phyloP scores from a whole-genome alignment of 2,797 vertebrate genomes.

The Loris lydekkerianus region DNA sequence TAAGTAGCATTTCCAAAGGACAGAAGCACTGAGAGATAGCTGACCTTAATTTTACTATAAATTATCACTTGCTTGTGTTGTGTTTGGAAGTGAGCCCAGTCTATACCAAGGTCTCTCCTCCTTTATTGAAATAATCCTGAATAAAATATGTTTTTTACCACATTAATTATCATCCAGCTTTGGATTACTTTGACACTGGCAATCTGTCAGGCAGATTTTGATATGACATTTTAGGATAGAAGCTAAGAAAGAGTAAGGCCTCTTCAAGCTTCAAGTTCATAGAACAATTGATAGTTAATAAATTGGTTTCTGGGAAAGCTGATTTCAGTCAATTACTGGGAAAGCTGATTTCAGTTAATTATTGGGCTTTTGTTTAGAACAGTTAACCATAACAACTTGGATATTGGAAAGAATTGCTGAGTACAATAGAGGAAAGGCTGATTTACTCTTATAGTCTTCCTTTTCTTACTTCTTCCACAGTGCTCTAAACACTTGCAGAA shows the following conservation, averaged over 20 bases:
- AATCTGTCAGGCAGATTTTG: not conserved
- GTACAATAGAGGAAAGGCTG: not conserved
- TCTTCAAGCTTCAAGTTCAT: not conserved
- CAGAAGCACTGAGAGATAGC: not conserved
- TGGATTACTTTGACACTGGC: not conserved
- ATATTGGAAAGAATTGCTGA: slow-evolving; percentile 31
- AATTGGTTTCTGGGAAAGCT: not conserved
- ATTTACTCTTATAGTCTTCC: not conserved
- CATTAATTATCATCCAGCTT: not conserved
- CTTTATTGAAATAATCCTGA: not conserved
- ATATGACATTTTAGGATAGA: not conserved
- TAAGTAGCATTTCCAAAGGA: not conserved
- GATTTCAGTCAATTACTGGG: not conserved
- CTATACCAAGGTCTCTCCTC: not conserved
- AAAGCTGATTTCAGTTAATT: not conserved
- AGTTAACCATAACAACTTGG: not conserved
- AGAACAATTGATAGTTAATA: not conserved
- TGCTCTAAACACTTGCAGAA: not conserved
- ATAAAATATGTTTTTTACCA: not conserved
- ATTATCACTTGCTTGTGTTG: not conserved
- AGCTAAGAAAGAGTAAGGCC: not conserved
- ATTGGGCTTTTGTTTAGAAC: not conserved
- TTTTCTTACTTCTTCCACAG: not conserved
- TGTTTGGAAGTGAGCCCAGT: not conserved
- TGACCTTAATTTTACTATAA: not conserved